Conservation (phyloP, 2,113 vertebrate species). For the Limnothrissa miodon region DNA sequence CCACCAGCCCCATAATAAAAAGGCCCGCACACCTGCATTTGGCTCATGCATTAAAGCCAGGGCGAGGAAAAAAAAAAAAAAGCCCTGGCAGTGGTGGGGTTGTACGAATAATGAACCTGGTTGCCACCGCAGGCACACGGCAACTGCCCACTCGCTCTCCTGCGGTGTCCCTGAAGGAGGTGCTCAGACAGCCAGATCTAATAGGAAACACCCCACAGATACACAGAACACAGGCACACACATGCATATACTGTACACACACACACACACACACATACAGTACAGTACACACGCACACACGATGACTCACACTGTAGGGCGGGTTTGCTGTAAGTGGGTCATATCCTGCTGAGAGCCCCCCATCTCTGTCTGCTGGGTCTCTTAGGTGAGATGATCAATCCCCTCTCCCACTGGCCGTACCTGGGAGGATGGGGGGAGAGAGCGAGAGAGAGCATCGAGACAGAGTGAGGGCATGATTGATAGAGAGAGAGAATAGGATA, state of each 20-base stretch:
- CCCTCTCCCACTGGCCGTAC: slow-evolving; percentile 4
- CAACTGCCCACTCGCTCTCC: background rate
- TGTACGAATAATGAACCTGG: slow-evolving; percentile 36
- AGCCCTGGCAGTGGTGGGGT: background rate
- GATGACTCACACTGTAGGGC: background rate
- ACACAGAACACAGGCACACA: background rate
- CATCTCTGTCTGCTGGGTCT: background rate
- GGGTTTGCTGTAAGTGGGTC: slow-evolving; percentile 58
- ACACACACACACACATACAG: slow-evolving; percentile 5
- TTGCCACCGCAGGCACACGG: slow-evolving; percentile 28
- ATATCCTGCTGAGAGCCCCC: slow-evolving; percentile 43
- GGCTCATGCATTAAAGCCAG: slow-evolving; percentile 42
- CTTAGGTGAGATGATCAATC: slow-evolving; percentile 36
- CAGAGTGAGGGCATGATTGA: background rate
- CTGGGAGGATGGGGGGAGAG: background rate
- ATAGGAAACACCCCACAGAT: slow-evolving; percentile 44
- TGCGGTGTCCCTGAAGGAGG: slow-evolving; percentile 38
- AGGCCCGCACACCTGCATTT: slow-evolving; percentile 50
- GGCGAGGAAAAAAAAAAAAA: background rate
- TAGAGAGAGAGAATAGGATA: background rate
- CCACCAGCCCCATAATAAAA: slow-evolving; percentile 26
- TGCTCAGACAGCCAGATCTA: slow-evolving; percentile 43
- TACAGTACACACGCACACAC: background rate
- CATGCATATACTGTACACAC: background rate
- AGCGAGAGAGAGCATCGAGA: background rate